phyloP scores from a whole-genome alignment of 2,888 invertebrate species.

The Idaea aversata region DNA sequence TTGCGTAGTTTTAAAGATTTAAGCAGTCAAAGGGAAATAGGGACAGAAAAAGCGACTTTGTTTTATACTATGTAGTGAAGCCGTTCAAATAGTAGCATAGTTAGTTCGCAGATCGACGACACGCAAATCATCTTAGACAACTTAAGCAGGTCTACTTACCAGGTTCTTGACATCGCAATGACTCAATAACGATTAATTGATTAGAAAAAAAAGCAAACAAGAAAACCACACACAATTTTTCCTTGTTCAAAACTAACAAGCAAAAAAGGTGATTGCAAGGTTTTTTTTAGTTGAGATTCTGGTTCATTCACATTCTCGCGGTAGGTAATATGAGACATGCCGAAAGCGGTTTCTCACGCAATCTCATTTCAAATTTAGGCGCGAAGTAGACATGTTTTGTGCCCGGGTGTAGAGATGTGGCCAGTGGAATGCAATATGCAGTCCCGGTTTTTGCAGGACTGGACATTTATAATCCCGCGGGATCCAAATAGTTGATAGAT shows the following conservation, averaged over 20 bases:
- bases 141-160: slow-evolving; percentile 21
- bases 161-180: slow-evolving; percentile 30
- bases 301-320: slow-evolving; percentile 60
- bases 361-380: slow-evolving; percentile 68
- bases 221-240: slow-evolving; percentile 29
- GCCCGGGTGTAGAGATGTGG: slow-evolving; percentile 29
- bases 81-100: too few relatives aligned
- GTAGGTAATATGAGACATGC: slow-evolving; percentile 53
- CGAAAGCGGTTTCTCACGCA: slow-evolving; percentile 69
- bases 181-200: slow-evolving; percentile 28
- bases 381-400: slow-evolving; percentile 50
- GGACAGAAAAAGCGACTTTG: too few relatives aligned
- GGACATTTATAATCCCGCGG: too few relatives aligned
- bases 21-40: too few relatives aligned
- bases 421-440: slow-evolving; percentile 22
- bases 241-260: slow-evolving; percentile 34
- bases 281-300: slow-evolving; percentile 17
- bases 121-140: slow-evolving; percentile 19
- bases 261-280: slow-evolving; percentile 43
- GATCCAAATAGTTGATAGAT: too few relatives aligned
- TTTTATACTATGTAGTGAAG: too few relatives aligned
- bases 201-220: slow-evolving; percentile 28
- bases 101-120: slow-evolving; percentile 22
- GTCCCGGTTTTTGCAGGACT: slow-evolving; percentile 1
- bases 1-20: too few relatives aligned